Base-by-base conservation (phyloP, 2,888 invertebrate species). In the Dione juno region DNA sequence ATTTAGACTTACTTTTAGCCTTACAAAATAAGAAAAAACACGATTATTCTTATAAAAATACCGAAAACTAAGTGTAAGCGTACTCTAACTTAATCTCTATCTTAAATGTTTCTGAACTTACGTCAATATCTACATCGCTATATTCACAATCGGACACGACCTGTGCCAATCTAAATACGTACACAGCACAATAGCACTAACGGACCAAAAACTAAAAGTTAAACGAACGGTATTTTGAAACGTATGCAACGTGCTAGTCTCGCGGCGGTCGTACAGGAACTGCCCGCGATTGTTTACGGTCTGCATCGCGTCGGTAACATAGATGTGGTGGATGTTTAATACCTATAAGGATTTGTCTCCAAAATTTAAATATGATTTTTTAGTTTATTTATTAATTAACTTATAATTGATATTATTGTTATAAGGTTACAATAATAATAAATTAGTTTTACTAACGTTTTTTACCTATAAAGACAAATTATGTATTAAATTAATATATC, bases 281-380 rank as follows among this genome's bases (percentile, higher is more conserved):
- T 93, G 91, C 81, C 84, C 77, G 79, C 80, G 75, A 88, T 88
- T 93, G 92, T 92, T 92, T 92, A 92, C 91, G 84, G 86, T 86
- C 79, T 75, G 82, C 72, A 72, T 83, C 82, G 85, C 81, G 82
- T 80, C 79, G 80, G 78, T 69, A 76, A 72, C 89, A 90, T 81
- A 90, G 89, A 90, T 70, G 76, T 63, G n/a, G 37, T 61, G 19
- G 28, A 13, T 1, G 3, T 45, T 54, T 54, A 64, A 16, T 69
- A 40, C 68, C 54, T 63, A 43, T 54, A 14, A 43, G 8, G 37
- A 41, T 41, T 58, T 65, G 65, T 65, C 73, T 73, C 71, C 68
- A 16, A n/a, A 70, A 66, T 50, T 45, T 45, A n/a, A n/a, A n/a
- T n/a, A n/a, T n/a, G 64, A 16, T 37, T 58, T 16, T 41, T 58